Conservation (phyloP, 2,113 vertebrate genomes). For the Ornithorhynchus anatinus region DNA sequence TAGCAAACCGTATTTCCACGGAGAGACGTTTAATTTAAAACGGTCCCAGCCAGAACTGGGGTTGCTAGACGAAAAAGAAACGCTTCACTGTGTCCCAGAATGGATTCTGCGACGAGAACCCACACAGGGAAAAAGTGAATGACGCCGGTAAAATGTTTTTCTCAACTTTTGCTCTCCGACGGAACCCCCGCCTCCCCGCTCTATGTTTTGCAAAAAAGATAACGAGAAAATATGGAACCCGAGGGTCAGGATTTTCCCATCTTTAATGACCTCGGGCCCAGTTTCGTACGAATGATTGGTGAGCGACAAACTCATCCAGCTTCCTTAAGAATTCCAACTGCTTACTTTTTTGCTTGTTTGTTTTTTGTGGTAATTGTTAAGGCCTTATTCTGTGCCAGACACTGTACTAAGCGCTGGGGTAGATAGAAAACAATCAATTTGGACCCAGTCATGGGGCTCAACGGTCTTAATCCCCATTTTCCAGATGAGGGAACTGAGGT, state of each 20-base stretch:
- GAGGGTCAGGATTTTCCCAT: conserved; percentile 43
- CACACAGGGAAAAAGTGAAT: conserved; percentile 79
- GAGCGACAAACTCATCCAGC: too few species aligned
- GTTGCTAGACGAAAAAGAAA: conserved; percentile 55
- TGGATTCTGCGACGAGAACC: conserved; percentile 68
- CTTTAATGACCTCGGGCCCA: conserved; percentile 54
- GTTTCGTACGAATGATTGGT: conserved; percentile 30
- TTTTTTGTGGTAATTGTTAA: too few species aligned
- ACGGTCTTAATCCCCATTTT: too few species aligned
- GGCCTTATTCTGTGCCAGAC: too few species aligned
- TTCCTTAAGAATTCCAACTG: conserved; percentile 5
- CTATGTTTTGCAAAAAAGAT: conserved; percentile 63
- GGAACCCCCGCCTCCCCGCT: conserved; percentile 66
- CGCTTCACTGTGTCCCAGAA: conserved; percentile 77
- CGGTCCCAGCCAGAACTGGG: conserved; percentile 59
- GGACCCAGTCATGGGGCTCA: too few species aligned
- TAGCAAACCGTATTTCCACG: conserved; percentile 60
- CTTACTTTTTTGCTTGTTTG: too few species aligned
- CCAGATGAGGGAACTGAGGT: too few species aligned
- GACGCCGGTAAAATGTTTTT: conserved; percentile 75
- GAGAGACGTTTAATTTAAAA: conserved; percentile 60
- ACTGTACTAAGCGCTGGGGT: too few species aligned
- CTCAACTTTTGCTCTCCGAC: conserved; percentile 71
- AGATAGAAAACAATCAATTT: too few species aligned
- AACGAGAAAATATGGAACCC: conserved; percentile 62